Evolutionary conservation across 2,888 invertebrate genomes (phyloP).

Genomic region (Lymantria monacha): DNA sequence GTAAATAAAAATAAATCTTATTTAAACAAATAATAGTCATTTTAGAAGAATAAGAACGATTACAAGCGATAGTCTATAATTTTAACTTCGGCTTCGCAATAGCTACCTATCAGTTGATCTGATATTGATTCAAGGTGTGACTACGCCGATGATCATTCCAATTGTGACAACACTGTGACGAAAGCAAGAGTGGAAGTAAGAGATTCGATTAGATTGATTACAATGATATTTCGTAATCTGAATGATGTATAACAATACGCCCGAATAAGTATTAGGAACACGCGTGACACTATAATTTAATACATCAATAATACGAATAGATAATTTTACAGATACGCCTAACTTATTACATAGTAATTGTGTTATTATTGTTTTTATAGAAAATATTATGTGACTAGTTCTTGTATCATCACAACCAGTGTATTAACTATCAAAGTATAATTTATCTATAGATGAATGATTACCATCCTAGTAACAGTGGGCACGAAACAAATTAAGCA

Average conservation of each 20-base stretch:
- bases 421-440: too few species aligned
- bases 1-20: too few species aligned
- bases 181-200: slow-evolving; percentile 56
- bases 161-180: slow-evolving; percentile 54
- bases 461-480: too few species aligned
- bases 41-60: slow-evolving; percentile 12
- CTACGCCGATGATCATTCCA: slow-evolving; percentile 49
- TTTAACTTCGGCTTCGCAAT: slow-evolving; percentile 40
- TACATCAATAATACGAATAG: slow-evolving; percentile 40
- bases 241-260: slow-evolving; percentile 49
- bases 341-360: neutral
- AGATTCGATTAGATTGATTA: slow-evolving; percentile 55
- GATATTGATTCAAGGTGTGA: slow-evolving; percentile 60
- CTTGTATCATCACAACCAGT: too few species aligned
- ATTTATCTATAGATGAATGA: too few species aligned
- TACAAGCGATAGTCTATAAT: slow-evolving; percentile 33
- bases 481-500: too few species aligned
- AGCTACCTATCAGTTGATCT: slow-evolving; percentile 48
- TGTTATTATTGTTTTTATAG: neutral
- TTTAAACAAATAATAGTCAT: too few species aligned
- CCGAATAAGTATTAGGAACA: slow-evolving; percentile 50
- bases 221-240: slow-evolving; percentile 55
- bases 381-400: neutral
- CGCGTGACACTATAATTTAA: slow-evolving; percentile 59
- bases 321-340: slow-evolving; percentile 17